Base-by-base conservation (phyloP, 2,888 invertebrate species). In the Pterostichus niger region DNA sequence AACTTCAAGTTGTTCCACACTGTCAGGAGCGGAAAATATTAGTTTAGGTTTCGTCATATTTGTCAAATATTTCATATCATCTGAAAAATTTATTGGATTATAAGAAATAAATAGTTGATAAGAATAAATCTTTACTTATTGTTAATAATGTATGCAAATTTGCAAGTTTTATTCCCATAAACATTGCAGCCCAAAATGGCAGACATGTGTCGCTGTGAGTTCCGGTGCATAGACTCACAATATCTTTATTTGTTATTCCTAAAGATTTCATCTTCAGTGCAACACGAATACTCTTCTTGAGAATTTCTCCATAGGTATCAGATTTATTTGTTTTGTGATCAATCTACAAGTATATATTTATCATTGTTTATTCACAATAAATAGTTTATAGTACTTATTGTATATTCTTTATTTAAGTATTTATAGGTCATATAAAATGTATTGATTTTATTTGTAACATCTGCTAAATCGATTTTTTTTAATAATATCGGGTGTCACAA, bases 141-240 rank as follows among this genome's bases (percentile, higher is more conserved):
- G 61, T 68, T 84, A 84, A 84, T 5, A 84, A 84, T 11, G 88
- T 87, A 83, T 89, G 88, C 49, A 89, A 83, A 11, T 88, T 86
- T 5, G 87, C 85, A 4, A 88, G 85, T 52, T 85, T 86, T 4
- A 87, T 86, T 2, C 92, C 92, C 15, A 91, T 87, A 85, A 89
- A 91, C 2, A 91, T 84, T 0, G 90, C 89, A 0, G 92, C 91
- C 54, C 91, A 90, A 73, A 90, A 89, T 0, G 92, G 91, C n/a
- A 91, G 88, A 5, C 87, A 86, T 6, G 90, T 86, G 81, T 92
- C 89, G 0, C 90, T 59, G 35, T 91, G 91, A 84, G 90, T 92
- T 0, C 90, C 89, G 1, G 90, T 90, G 88, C 91, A 91, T 0
- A 92, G 76, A 0, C 89, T 86, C 46, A 92, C 88, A 6, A 92